These are phyloP conservation scores for Hylyphantes graminicola DNA, from an alignment of 1,140 invertebrate genomes.

Conservation along the genomic window DNA sequence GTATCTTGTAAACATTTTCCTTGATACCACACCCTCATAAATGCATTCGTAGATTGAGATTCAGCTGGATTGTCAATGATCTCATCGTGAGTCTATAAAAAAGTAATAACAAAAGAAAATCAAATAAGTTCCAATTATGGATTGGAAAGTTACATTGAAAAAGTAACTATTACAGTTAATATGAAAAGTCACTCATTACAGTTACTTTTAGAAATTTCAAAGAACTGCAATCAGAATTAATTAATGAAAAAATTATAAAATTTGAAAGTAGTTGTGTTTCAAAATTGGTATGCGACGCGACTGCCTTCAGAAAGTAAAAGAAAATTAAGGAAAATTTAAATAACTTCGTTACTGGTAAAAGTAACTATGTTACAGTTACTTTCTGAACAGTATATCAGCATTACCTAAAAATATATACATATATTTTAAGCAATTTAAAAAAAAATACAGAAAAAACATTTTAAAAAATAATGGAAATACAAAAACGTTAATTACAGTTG, in stretches of 20 bases:
- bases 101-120: neutral
- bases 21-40: slow-evolving; percentile 83
- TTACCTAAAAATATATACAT: too few species aligned
- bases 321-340: neutral
- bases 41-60: slow-evolving; percentile 62
- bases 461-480: neutral
- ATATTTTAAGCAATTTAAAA: neutral
- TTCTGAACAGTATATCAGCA: neutral
- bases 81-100: neutral
- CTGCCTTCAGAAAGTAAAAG: too few species aligned
- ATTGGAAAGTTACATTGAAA: too few species aligned
- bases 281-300: too few species aligned
- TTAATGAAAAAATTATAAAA: too few species aligned
- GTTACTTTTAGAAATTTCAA: too few species aligned
- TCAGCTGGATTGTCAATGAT: neutral
- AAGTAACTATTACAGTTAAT: too few species aligned
- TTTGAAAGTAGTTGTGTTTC: too few species aligned
- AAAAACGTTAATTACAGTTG: slow-evolving; percentile 10
- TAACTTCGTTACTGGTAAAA: neutral
- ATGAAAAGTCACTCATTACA: too few species aligned
- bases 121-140: neutral
- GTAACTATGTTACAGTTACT: neutral
- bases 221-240: too few species aligned
- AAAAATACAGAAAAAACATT: neutral
- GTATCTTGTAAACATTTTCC: slow-evolving; percentile 82